Base-by-base conservation (phyloP, 2,113 vertebrate genomes). In the Typhlomys cinereus region DNA sequence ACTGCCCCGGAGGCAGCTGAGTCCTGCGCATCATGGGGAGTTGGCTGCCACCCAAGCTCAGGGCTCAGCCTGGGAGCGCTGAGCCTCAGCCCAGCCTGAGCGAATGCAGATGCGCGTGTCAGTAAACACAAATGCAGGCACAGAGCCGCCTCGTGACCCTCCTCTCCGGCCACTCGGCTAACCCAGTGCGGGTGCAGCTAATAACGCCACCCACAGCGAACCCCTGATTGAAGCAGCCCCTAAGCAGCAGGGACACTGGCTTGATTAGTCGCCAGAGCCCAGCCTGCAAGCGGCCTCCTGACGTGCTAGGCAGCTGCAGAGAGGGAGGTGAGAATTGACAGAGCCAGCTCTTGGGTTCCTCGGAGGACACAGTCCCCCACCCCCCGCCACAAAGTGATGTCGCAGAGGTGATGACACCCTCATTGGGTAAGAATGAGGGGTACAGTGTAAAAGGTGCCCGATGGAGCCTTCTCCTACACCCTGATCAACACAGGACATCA, bases 181-280 rank as follows among this genome's bases (percentile, higher is more conserved):
- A 36, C 59, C 79, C 69, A n/a, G 41, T 2, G 0, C 1, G 0
- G 61, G 73, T 17, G 0, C 81, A n/a, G 50, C 89, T 95, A 85
- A 75, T 83, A 54, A 83, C 0, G 3, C 96, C 52, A 34, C 94
- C 90, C 0, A 0, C 70, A 0, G 31, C 0, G 2, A 6, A 36
- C 34, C 89, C 91, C 94, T 96, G 96, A 94, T 96, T 95, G 94
- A 84, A 94, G 85, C 93, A 48, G 93, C 57, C 69, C 69, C 85
- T 0, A 1, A 89, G 83, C 95, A 73, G 94, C 80, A 67, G 94
- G 91, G 73, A 71, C 71, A 27, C 79, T 69, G 25, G 91, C 89
- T 66, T 95, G 93, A 93, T 94, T 80, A 91, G 90, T 66, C 23
- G 5, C 92, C 75, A 81, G 88, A 78, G 81, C 85, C 12, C 66